Evolutionary conservation across 2,113 vertebrate genomes (phyloP), one percentile per base, ranked within the genome.

Genomic region (Rhinoptilus africanus): DNA sequence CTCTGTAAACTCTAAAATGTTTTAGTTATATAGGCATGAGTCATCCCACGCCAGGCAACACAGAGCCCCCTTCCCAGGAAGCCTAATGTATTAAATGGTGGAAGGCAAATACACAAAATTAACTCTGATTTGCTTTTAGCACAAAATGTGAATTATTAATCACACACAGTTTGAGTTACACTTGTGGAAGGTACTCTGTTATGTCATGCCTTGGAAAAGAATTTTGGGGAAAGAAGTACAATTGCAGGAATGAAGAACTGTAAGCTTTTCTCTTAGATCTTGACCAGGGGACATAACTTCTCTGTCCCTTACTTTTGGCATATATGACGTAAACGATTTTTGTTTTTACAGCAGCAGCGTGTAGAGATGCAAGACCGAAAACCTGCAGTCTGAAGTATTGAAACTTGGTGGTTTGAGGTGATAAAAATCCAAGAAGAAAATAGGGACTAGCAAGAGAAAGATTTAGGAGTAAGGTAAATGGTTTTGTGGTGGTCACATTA

Each of bases 91-190:
- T 67, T 64, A 20, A 41, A 67, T 28, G 26, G 32, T 24, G 47
- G 53, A 89, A 87, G 62, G 69, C 95, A 95, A 95, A 91, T 27
- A 95, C 9, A 89, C 80, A 73, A 51, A 94, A 95, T 95, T 93
- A 92, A 93, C 74, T 82, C 92, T 14, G 57, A 14, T 79, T 76
- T 64, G 84, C 76, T 95, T 95, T 93, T 89, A 92, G 88, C 92
- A 78, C 76, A 34, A 50, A 78, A 59, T 84, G 68, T 94, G 64
- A 96, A 89, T 95, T 94, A 92, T 95, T 96, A 62, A 94, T 89
- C 73, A 51, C 47, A 32, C 4, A 30, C 47, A 59, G 79, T 59
- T 86, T 8, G 43, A 89, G 92, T 43, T 87, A 12, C 35, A 39
- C 34, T 84, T 18, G 72, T 34, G 82, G 72, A 80, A 88, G 47